These are phyloP conservation scores for Sebastes glaucus DNA, from an alignment of 2,797 vertebrate species.

Conservation along the genomic window DNA sequence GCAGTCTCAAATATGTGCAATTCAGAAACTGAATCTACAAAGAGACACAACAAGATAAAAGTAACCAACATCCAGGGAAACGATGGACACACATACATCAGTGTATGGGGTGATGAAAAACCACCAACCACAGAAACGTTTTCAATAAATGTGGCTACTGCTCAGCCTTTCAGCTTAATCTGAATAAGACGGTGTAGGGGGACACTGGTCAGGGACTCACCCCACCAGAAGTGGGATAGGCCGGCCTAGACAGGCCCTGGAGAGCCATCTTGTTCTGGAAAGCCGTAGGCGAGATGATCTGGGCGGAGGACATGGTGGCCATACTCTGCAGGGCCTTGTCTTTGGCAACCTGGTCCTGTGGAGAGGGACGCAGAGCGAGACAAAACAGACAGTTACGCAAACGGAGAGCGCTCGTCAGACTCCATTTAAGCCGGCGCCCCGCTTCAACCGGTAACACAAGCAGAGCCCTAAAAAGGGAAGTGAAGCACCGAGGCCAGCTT, in stretches of 20 bases:
- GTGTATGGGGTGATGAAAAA: neutral
- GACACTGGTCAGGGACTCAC: conserved; percentile 81
- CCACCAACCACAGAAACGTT: neutral
- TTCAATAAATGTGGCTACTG: neutral
- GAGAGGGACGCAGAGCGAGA: conserved; percentile 28
- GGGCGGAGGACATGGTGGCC: conserved; percentile 95
- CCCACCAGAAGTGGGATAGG: conserved; percentile 88
- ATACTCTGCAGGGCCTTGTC: conserved; percentile 97
- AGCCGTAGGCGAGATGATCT: conserved; percentile 94
- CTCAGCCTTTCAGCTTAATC: neutral
- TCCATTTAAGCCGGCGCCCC: conserved; percentile 55
- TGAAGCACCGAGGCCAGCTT: conserved; percentile 58
- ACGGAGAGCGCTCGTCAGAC: conserved; percentile 33
- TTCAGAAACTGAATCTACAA: neutral
- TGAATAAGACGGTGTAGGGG: neutral
- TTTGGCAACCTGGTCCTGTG: conserved; percentile 95
- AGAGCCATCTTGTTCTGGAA: conserved; percentile 95
- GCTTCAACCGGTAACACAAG: conserved; percentile 46
- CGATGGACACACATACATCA: neutral
- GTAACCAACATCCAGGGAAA: neutral
- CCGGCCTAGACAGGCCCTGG: conserved; percentile 87
- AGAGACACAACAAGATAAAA: neutral
- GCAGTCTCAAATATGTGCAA: too few species aligned
- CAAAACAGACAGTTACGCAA: conserved; percentile 45
- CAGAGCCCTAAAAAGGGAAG: conserved; percentile 67